Conservation (phyloP, 23 tunicate genomes). For the Corella eumyota region DNA sequence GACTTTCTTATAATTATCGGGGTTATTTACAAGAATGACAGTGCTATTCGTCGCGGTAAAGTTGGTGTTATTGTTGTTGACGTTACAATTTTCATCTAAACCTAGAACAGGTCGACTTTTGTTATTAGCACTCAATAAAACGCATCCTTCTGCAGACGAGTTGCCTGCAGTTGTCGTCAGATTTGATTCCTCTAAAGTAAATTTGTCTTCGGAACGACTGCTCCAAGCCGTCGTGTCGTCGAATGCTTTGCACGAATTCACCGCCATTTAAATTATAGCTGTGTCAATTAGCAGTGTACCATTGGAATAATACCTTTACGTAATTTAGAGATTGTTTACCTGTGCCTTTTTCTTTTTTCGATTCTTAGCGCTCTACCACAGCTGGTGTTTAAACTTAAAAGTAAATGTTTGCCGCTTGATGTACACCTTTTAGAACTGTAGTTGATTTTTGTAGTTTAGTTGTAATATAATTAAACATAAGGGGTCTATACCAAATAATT, state of each 20-base stretch:
- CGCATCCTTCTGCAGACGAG: conserved; percentile 7
- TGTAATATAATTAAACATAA: no score
- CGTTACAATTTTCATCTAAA: conserved; percentile 15
- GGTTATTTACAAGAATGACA: not conserved
- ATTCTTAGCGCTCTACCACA: no score
- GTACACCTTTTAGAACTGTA: no score
- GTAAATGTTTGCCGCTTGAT: no score
- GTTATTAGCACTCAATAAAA: conserved; percentile 20
- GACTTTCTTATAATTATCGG: not conserved
- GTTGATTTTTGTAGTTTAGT: no score
- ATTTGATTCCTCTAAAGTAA: conserved; percentile 13
- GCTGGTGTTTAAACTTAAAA: no score
- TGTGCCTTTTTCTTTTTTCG: no score
- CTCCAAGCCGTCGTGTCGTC: conserved; percentile 55
- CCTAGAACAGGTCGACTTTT: conserved; percentile 1
- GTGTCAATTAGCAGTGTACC: conserved; percentile 27
- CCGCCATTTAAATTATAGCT: conserved; percentile 63
- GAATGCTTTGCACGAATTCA: conserved; percentile 50
- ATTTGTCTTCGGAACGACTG: conserved; percentile 19
- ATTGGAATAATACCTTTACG: no score
- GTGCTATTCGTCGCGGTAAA: not conserved
- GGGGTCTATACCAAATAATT: no score
- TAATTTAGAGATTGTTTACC: no score
- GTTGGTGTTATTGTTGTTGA: conserved; percentile 22
- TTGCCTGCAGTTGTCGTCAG: conserved; percentile 32